These are phyloP conservation scores for Physeter macrocephalus DNA, from an alignment of 2,113 vertebrate genomes.

Conservation along the genomic window DNA sequence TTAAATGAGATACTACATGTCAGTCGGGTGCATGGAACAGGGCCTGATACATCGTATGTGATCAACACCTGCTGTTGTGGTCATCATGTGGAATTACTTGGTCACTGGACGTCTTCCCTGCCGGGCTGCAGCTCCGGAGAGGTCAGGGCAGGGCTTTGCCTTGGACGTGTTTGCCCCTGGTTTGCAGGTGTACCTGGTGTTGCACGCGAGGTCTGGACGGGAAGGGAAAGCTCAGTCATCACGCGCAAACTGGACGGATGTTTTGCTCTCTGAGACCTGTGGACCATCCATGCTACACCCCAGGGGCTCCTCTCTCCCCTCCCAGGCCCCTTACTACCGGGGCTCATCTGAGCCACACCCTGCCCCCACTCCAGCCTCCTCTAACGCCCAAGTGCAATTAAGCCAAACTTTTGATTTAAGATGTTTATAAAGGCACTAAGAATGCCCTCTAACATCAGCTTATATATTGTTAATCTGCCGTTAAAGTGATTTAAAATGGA, in stretches of 20 bases:
- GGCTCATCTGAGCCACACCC: not conserved
- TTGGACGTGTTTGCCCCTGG: not conserved
- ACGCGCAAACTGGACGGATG: rapidly evolving
- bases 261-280: not conserved
- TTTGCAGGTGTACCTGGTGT: not conserved
- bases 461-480: constrained; percentile 60
- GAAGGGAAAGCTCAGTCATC: rapidly evolving
- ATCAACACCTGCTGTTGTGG: rapidly evolving
- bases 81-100: not conserved
- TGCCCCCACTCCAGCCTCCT: not conserved
- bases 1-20: not conserved
- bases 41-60: rapidly evolving
- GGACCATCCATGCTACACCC: no score
- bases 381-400: not conserved
- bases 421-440: constrained; percentile 30
- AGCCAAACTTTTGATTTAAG: constrained; percentile 44
- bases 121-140: rapidly evolving
- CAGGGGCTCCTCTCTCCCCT: rapidly evolving
- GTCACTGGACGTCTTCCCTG: rapidly evolving
- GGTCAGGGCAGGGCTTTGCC: not conserved
- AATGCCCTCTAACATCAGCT: not conserved
- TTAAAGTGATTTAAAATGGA: constrained; percentile 43
- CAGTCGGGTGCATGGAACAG: not conserved
- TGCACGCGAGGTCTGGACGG: rapidly evolving
- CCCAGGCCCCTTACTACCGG: no score